Evolutionary conservation across 1,140 invertebrate species (phyloP).

Genomic region (Ips typographus): DNA sequence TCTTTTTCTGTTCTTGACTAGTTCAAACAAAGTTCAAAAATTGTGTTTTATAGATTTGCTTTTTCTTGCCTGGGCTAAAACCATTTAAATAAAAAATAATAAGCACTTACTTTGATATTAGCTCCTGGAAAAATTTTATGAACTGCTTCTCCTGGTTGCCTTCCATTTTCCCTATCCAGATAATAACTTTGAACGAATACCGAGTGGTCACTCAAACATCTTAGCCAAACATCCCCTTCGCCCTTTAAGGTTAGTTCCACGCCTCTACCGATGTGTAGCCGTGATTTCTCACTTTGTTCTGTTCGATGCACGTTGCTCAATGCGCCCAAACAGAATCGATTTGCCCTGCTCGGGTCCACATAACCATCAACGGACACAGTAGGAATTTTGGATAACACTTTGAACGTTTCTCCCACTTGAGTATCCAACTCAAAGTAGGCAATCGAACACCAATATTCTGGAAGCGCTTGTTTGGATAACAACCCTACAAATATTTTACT

Average conservation of each 20-base stretch:
- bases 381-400: slow-evolving; percentile 90
- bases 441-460: slow-evolving; percentile 99
- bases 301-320: slow-evolving; percentile 98
- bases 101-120: slow-evolving; percentile 80
- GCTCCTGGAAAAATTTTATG: slow-evolving; percentile 99
- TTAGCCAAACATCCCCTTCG: slow-evolving; percentile 95
- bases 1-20: not conserved
- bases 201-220: slow-evolving; percentile 94
- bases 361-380: slow-evolving; percentile 97
- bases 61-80: too few relatives aligned
- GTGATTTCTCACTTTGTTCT: slow-evolving; percentile 85
- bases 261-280: slow-evolving; percentile 83
- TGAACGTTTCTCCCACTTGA: slow-evolving; percentile 98
- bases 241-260: slow-evolving; percentile 89
- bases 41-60: too few relatives aligned
- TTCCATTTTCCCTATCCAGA: slow-evolving; percentile 91
- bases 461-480: slow-evolving; percentile 80
- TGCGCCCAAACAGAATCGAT: slow-evolving; percentile 92
- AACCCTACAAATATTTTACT: slow-evolving; percentile 49
- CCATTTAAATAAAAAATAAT: too few relatives aligned
- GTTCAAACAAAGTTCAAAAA: not conserved
- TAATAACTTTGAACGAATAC: slow-evolving; percentile 99
- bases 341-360: slow-evolving; percentile 94
- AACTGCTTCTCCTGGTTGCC: slow-evolving; percentile 95
- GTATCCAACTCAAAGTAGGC: slow-evolving; percentile 98